Conservation (phyloP, 2,888 invertebrate genomes). For the Baronia brevicornis region DNA sequence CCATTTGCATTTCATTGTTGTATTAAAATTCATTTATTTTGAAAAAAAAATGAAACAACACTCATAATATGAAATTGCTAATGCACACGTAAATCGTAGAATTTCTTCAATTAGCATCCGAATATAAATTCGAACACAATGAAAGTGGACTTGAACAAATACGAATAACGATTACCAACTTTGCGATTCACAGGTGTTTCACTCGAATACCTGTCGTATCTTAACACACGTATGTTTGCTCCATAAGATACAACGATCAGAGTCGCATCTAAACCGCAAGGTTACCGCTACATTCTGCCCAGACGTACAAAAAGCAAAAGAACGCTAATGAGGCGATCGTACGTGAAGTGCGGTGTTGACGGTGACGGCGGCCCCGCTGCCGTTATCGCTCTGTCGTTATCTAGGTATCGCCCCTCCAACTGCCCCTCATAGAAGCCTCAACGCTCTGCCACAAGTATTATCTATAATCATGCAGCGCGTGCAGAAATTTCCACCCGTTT, state of each 20-base stretch:
- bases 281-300: constrained; percentile 33
- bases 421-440: constrained; percentile 30
- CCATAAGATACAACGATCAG: constrained; percentile 16
- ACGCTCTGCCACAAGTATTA: constrained; percentile 21
- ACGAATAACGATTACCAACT: no score
- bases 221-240: no score
- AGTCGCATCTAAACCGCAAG: constrained; percentile 22
- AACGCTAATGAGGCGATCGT: constrained; percentile 25
- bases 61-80: no score
- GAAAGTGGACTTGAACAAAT: no score
- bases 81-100: no score
- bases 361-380: constrained; percentile 38
- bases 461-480: constrained; percentile 12
- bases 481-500: constrained; percentile 3
- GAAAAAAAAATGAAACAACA: no score
- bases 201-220: no score
- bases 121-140: no score
- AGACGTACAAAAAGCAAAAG: constrained; percentile 34
- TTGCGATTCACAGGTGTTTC: no score
- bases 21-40: constrained; percentile 1
- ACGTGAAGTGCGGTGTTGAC: constrained; percentile 16
- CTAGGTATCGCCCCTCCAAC: constrained; percentile 49
- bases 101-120: no score
- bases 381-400: constrained; percentile 61
- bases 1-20: constrained; percentile 7